phyloP scores from a whole-genome alignment of 2,113 vertebrate genomes.

The Litocranius walleri region DNA sequence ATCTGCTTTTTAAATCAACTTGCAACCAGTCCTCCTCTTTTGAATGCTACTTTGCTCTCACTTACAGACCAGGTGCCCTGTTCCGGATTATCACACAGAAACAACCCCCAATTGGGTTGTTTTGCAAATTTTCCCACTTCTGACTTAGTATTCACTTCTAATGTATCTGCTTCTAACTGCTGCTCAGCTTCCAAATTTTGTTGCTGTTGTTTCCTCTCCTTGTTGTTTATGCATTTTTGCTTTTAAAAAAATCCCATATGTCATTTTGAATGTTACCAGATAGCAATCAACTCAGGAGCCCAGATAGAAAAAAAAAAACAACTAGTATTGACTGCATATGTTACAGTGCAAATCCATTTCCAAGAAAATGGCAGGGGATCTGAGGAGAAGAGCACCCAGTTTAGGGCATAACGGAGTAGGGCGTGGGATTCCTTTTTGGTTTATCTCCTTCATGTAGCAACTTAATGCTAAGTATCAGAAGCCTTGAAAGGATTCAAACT shows the following conservation, averaged over 20 bases:
- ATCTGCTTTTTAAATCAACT: neutral
- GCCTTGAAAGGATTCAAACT: neutral
- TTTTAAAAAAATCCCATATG: neutral
- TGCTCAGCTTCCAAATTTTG: neutral
- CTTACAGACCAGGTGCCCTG: neutral
- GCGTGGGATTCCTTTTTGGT: neutral
- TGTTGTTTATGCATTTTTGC: neutral
- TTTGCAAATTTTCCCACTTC: neutral
- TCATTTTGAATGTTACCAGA: neutral
- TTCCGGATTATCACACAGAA: neutral
- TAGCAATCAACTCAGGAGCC: neutral
- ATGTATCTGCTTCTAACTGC: no score
- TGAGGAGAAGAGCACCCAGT: neutral
- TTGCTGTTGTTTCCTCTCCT: neutral
- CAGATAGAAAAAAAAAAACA: neutral
- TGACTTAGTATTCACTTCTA: neutral
- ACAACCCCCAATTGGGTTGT: neutral
- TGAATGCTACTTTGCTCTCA: neutral
- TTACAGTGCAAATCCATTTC: conserved; percentile 17
- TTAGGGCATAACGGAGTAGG: neutral
- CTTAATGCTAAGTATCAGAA: neutral
- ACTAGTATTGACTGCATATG: neutral
- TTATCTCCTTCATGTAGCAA: neutral
- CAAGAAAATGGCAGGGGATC: neutral
- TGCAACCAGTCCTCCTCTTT: neutral